Evolutionary conservation across 92 coral and sea anemone species (phyloP).

Genomic region (Plumapathes pennacea): DNA sequence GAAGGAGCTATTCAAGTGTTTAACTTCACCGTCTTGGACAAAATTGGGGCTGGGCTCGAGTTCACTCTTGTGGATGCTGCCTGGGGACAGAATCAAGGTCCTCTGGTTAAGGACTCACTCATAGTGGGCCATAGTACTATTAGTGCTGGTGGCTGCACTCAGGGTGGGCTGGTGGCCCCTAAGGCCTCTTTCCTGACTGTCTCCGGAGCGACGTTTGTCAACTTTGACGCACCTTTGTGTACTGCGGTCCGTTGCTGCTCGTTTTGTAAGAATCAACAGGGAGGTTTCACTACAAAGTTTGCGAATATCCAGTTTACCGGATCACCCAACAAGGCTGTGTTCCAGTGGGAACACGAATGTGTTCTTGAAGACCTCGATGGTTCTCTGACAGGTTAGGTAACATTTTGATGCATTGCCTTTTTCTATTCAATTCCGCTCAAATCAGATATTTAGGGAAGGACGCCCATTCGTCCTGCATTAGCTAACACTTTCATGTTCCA

Average conservation of each 20-base stretch:
- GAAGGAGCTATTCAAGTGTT: slow-evolving; percentile 79
- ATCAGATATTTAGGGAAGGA: no score
- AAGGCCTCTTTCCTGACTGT: slow-evolving; percentile 68
- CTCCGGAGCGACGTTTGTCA: slow-evolving; percentile 69
- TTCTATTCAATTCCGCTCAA: no score
- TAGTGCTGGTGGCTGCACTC: slow-evolving; percentile 62
- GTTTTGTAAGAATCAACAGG: slow-evolving; percentile 61
- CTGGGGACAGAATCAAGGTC: slow-evolving; percentile 73
- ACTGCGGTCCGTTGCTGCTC: slow-evolving; percentile 79
- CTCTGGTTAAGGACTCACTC: slow-evolving; percentile 66
- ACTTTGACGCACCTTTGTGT: slow-evolving; percentile 62
- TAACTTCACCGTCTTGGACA: slow-evolving; percentile 71
- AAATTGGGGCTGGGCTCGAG: slow-evolving; percentile 82
- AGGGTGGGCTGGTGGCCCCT: slow-evolving; percentile 73
- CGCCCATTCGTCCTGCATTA: no score
- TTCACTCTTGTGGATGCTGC: slow-evolving; percentile 62
- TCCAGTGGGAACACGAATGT: slow-evolving; percentile 84
- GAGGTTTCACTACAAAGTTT: slow-evolving; percentile 75
- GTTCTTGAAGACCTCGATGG: slow-evolving; percentile 85
- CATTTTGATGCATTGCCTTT: no score
- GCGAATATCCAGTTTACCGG: slow-evolving; percentile 47
- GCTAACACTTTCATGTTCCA: no score
- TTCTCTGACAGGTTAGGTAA: slow-evolving; percentile 75
- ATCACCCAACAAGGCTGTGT: slow-evolving; percentile 70
- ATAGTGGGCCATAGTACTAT: slow-evolving; percentile 78